These are phyloP conservation scores for Ptyas mucosa DNA, from an alignment of 2,113 vertebrate genomes.

Conservation along the genomic window DNA sequence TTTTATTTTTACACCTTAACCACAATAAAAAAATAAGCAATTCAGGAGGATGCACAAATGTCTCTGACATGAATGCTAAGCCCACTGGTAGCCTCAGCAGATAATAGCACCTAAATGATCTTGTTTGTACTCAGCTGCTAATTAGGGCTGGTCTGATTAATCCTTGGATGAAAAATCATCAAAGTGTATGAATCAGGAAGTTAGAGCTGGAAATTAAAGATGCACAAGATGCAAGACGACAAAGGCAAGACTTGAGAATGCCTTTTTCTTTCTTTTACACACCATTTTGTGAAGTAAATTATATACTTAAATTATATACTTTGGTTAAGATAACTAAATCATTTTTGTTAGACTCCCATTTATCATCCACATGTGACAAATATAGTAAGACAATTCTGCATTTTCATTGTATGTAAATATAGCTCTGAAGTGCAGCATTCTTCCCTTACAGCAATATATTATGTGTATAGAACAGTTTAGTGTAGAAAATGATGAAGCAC, in stretches of 20 bases:
- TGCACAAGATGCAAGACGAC: not conserved
- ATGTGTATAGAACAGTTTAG: not conserved
- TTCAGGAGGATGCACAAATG: not conserved
- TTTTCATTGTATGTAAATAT: not conserved
- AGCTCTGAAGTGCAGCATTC: not conserved
- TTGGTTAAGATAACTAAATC: not conserved
- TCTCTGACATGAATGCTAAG: not conserved
- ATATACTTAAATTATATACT: not conserved
- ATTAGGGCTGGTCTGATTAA: not conserved
- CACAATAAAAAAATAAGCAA: not conserved
- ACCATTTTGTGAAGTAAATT: not conserved
- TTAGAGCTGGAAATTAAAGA: not conserved
- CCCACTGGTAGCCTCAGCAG: not conserved
- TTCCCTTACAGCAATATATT: not conserved
- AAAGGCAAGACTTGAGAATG: not conserved
- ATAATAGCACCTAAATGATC: not conserved
- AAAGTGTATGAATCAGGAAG: not conserved
- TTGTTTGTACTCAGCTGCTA: not conserved
- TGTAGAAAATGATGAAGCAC: rapidly evolving
- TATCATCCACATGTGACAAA: not conserved
- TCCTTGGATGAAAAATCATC: not conserved
- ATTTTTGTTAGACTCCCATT: not conserved
- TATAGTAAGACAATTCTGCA: not conserved
- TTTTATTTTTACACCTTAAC: not conserved
- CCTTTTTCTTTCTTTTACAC: not conserved